These are phyloP conservation scores for Molossus molossus DNA, from an alignment of 2,797 vertebrate species.

Conservation along the genomic window DNA sequence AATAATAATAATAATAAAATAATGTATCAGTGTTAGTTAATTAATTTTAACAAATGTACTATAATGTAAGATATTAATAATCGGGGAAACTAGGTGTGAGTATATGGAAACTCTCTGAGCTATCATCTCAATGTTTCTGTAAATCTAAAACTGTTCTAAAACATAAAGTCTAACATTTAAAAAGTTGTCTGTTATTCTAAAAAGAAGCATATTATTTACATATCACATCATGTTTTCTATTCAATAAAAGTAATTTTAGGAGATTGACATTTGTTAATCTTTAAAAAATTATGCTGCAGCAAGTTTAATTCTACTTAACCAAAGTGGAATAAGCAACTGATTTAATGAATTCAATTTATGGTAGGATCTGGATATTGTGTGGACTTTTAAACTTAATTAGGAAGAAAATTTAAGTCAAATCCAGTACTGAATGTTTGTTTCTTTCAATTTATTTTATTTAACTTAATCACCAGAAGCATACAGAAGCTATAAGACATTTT, in stretches of 20 bases:
- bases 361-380: conserved; percentile 41
- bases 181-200: conserved; percentile 8
- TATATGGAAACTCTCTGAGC: neutral
- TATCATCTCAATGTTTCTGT: neutral
- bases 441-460: conserved; percentile 69
- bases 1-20: neutral
- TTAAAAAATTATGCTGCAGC: conserved; percentile 30
- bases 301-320: conserved; percentile 71
- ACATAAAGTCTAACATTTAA: neutral
- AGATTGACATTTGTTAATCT: conserved; percentile 6
- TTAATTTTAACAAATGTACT: conserved; percentile 36
- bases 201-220: conserved; percentile 44
- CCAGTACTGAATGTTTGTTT: conserved; percentile 55
- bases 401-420: conserved; percentile 57
- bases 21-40: neutral
- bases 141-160: conserved; percentile 54
- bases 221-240: neutral
- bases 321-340: conserved; percentile 60
- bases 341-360: conserved; percentile 70
- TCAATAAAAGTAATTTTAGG: neutral
- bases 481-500: neutral
- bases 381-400: conserved; percentile 69
- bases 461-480: neutral
- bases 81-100: neutral
- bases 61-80: neutral